A percentile compares a stretch with the other conserved stretches of the same genome.
phyloP scores from a whole-genome alignment of 2,888 invertebrate genomes.

The Galeruca laticollis region DNA sequence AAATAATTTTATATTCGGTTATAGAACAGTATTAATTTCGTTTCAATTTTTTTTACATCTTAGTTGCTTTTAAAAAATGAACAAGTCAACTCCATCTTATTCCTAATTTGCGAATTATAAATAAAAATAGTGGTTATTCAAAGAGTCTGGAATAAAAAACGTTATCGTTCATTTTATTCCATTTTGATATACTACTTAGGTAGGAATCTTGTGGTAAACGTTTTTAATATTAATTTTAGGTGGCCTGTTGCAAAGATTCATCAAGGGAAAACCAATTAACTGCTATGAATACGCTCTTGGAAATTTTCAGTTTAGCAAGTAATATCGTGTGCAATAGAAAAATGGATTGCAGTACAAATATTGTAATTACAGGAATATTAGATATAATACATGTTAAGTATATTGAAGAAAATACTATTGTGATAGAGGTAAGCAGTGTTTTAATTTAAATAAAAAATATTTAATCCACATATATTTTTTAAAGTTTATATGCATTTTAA shows the following conservation, averaged over 20 bases:
- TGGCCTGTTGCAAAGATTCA: conserved; percentile 74
- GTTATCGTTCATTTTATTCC: neutral
- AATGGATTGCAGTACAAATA: conserved; percentile 71
- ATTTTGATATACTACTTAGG: neutral
- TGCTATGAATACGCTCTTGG: conserved; percentile 79
- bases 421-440: conserved; percentile 73
- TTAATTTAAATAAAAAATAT: conserved; percentile 13
- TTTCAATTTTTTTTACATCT: too few relatives aligned
- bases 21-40: too few relatives aligned
- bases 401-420: conserved; percentile 76
- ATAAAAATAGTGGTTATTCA: neutral
- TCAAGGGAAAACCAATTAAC: conserved; percentile 75
- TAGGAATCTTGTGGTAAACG: neutral
- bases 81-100: too few relatives aligned
- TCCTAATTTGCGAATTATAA: too few relatives aligned
- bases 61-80: neutral
- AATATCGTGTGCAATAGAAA: conserved; percentile 66
- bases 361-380: conserved; percentile 78
- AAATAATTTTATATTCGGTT: too few relatives aligned
- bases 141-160: too few relatives aligned
- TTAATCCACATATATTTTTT: neutral
- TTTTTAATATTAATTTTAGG: conserved; percentile 58
- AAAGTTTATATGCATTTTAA: conserved; percentile 3
- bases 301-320: conserved; percentile 75
- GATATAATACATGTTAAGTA: conserved; percentile 75